Evolutionary conservation across 1,140 invertebrate species (phyloP), one percentile per base, ranked within the genome.

Genomic region (Sycophila sp.): DNA sequence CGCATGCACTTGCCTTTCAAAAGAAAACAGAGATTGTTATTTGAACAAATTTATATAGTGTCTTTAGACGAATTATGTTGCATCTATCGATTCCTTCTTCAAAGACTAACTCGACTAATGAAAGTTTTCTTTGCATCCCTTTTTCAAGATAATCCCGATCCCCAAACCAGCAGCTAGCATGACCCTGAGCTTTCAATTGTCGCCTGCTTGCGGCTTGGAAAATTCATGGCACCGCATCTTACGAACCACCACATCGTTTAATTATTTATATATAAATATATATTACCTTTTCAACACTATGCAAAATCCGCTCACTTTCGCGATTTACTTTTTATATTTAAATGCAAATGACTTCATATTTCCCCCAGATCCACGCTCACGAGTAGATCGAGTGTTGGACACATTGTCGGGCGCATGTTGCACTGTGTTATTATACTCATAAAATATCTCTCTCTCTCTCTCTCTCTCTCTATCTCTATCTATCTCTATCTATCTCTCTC

Each of bases 341-440:
- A n/a, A n/a, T n/a, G n/a, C n/a, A n/a, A n/a, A n/a, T n/a, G n/a
- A n/a, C n/a, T n/a, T n/a, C n/a, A n/a, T n/a, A n/a, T n/a, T n/a
- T n/a, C n/a, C n/a, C n/a, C n/a, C n/a, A n/a, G n/a, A n/a, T n/a
- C n/a, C n/a, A n/a, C n/a, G n/a, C n/a, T n/a, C n/a, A n/a, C n/a
- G n/a, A n/a, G 6, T 34, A 30, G 13, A 56, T 42, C n/a, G 10
- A 55, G 8, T 34, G 15, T 28, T 26, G 15, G 32, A 36, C n/a
- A n/a, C n/a, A n/a, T n/a, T n/a, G n/a, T n/a, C n/a, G 53, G 65
- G 53, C 40, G 65, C 55, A 67, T 67, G 65, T 67, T 67, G 65
- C 65, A 67, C 65, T 67, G 65, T 67, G 65, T 67, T 67, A 67
- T 55, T 45, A n/a, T n/a, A n/a, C n/a, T n/a, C n/a, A n/a, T n/a